Base-by-base conservation (phyloP, 2,113 vertebrate species). In the Hypomesus transpacificus region DNA sequence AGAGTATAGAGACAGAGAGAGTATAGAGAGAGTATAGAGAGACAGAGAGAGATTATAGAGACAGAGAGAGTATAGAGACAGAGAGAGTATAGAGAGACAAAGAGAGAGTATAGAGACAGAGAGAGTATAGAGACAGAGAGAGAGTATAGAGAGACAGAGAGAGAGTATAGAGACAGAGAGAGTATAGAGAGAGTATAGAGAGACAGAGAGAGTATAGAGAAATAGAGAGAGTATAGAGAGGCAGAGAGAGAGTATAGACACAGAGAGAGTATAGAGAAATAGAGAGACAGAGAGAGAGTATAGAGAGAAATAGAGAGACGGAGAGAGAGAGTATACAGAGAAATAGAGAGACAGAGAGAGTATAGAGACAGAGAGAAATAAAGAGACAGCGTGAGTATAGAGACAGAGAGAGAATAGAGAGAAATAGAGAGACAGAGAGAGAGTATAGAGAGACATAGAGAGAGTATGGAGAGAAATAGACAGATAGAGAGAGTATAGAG, bases 401-500 rank as follows among this genome's bases (percentile, higher is more conserved):
- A 26, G 9, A 13, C 59, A 24, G 3, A 28, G 21, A 62, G n/a
- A n/a, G n/a, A n/a, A n/a, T 3, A 62, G 59, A 62, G 11, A 62
- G 59, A 62, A 8, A 31, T 21, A 14, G 21, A 20, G 16, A 58
- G 56, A 58, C 6, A 58, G 17, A 6, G 17, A 58, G 17, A 53
- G 51, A 53, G 51, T 14, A n/a, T n/a, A n/a, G 51, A 53, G 51
- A 53, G 51, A 53, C 2, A 53, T 2, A 53, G 51, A 2, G 51
- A 2, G 2, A 53, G 8, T 14, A n/a, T n/a, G n/a, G n/a, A n/a
- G 51, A 53, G 51, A 53, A 6, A 58, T 1, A 58, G n/a, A 58
- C 28, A 31, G 28, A 3, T n/a, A n/a, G n/a, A n/a, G 4, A 34
- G 31, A 34, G 3, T 17, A 80, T n/a, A 77, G n/a, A 56, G 26